Conservation (phyloP, 2,888 invertebrate genomes). For the Holacanthella duospinosa region DNA sequence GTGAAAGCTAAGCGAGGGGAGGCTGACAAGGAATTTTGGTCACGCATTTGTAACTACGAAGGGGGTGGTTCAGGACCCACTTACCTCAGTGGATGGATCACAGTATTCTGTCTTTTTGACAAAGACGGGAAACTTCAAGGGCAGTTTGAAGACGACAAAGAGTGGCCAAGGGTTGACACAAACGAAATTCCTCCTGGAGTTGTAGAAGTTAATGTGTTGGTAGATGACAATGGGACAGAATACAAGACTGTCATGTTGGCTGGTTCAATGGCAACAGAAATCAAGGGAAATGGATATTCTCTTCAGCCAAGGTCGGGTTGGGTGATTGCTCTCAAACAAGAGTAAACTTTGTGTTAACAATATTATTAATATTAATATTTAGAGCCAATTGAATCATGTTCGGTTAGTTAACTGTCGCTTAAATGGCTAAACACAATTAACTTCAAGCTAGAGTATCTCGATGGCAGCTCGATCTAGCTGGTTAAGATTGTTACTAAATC, state of each 20-base stretch:
- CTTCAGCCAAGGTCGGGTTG: slow-evolving; percentile 18
- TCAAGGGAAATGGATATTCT: slow-evolving; percentile 9
- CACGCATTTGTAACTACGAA: slow-evolving; percentile 13
- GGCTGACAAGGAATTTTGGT: slow-evolving; percentile 20
- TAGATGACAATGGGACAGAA: slow-evolving; percentile 13
- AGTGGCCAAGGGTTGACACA: slow-evolving; percentile 16
- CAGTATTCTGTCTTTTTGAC: slow-evolving; percentile 21
- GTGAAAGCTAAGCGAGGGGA: slow-evolving; percentile 20
- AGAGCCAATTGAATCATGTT: too few species aligned
- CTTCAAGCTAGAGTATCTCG: too few species aligned
- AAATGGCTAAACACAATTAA: too few species aligned
- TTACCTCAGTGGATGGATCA: slow-evolving; percentile 22
- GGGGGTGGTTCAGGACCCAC: slow-evolving; percentile 14
- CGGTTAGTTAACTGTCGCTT: too few species aligned
- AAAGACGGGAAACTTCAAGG: slow-evolving; percentile 19
- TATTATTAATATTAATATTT: too few species aligned
- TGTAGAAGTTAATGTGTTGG: slow-evolving; percentile 19
- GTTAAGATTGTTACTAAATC: too few species aligned
- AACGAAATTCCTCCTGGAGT: slow-evolving; percentile 15
- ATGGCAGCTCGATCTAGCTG: too few species aligned
- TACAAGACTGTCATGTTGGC: slow-evolving; percentile 18
- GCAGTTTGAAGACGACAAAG: background rate
- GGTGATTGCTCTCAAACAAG: slow-evolving; percentile 17
- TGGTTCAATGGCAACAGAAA: slow-evolving; percentile 19
- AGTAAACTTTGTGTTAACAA: too few species aligned